A percentile compares a stretch with the other conserved stretches of the same genome.
Evolutionary conservation across 2,113 vertebrate genomes (phyloP).

Genomic region (Lycocorax pyrrhopterus): DNA sequence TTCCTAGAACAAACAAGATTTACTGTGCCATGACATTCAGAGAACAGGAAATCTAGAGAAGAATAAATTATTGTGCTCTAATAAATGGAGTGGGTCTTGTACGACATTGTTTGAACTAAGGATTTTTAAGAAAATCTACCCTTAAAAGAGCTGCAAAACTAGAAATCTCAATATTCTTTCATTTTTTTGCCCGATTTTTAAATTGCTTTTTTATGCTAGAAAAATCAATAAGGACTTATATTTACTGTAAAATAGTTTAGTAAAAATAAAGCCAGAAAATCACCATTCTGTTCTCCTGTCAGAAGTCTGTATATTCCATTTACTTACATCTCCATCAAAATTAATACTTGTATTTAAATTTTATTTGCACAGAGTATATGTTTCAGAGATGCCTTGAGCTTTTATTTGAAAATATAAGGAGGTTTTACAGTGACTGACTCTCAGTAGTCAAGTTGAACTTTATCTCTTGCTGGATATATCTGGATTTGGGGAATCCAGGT

Average conservation of each 20-base stretch:
- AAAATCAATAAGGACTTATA: background rate
- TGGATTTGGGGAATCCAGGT: background rate
- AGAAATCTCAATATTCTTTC: background rate
- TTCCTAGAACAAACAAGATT: background rate
- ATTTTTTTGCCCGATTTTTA: background rate
- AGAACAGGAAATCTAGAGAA: background rate
- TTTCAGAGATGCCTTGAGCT: background rate
- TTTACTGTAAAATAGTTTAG: background rate
- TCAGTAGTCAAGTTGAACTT: background rate
- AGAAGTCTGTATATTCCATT: background rate
- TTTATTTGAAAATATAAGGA: background rate
- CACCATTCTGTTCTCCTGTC: background rate
- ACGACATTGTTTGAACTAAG: background rate
- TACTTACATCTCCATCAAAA: background rate
- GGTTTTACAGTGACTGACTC: background rate
- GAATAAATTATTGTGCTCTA: background rate
- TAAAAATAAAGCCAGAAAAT: background rate
- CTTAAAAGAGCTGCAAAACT: background rate
- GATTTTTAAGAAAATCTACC: background rate
- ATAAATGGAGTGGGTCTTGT: background rate
- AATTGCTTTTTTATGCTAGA: background rate
- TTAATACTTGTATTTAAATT: background rate
- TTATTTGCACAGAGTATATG: background rate
- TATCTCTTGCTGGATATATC: background rate
- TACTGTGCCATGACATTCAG: background rate